Evolutionary conservation across 30 jellyfish, hydroid and myxozoan species (phyloP).

Genomic region (Hydractinia echinata): DNA sequence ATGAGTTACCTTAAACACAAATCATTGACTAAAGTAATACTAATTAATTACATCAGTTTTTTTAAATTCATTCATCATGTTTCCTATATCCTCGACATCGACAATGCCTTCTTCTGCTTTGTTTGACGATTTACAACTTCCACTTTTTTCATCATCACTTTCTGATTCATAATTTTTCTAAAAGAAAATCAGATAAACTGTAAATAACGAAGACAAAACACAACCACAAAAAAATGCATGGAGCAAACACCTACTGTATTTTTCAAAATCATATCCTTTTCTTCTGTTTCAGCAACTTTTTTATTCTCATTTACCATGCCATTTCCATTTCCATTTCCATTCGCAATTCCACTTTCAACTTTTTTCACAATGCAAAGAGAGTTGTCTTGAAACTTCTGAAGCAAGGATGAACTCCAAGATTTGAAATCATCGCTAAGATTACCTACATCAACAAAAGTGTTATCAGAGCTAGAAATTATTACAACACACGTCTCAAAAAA

Average conservation of each 20-base stretch:
- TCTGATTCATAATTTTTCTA: constrained; percentile 46
- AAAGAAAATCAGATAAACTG: background rate
- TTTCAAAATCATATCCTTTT: background rate
- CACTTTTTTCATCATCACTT: constrained; percentile 36
- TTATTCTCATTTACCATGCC: background rate
- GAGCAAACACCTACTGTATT: background rate
- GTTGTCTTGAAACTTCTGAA: constrained; percentile 15
- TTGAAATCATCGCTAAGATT: constrained; percentile 21
- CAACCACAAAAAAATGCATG: background rate
- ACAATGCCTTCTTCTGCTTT: constrained; percentile 32
- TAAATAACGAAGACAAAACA: background rate
- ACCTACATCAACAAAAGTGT: background rate
- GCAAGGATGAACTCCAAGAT: constrained; percentile 3
- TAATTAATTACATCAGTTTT: constrained; percentile 27
- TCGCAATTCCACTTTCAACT: background rate
- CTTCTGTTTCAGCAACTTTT: background rate
- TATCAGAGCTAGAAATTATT: background rate
- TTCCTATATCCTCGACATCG: constrained; percentile 90
- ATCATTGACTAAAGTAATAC: background rate
- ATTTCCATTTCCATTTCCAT: background rate
- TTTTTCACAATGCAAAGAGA: background rate
- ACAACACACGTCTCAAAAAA: no score
- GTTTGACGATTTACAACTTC: constrained; percentile 4
- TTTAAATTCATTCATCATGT: constrained; percentile 36
- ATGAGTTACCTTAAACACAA: background rate